phyloP scores from a whole-genome alignment of 2,888 invertebrate species.

The Drosophila yooni region DNA sequence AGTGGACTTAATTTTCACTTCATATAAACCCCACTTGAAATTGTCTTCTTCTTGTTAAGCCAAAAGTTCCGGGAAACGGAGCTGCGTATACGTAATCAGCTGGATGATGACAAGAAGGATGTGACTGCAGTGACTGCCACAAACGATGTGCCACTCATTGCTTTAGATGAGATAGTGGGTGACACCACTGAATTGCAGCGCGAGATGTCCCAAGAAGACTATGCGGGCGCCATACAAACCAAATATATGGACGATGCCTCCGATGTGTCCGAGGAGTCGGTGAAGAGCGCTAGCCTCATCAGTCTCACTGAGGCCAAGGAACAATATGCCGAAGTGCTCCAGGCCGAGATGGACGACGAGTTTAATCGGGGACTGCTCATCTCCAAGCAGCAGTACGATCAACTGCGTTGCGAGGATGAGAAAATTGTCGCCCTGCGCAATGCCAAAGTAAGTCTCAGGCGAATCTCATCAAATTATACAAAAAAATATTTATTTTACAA shows the following conservation, averaged over 20 bases:
- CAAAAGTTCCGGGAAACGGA: slow-evolving; percentile 83
- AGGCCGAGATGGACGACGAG: slow-evolving; percentile 80
- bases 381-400: slow-evolving; percentile 86
- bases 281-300: slow-evolving; percentile 69
- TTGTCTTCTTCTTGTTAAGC: slow-evolving; percentile 46
- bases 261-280: slow-evolving; percentile 70
- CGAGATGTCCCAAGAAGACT: slow-evolving; percentile 49
- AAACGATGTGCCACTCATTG: slow-evolving; percentile 16
- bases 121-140: slow-evolving; percentile 21
- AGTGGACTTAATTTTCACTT: slow-evolving; percentile 10
- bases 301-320: slow-evolving; percentile 74
- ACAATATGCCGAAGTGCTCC: slow-evolving; percentile 73
- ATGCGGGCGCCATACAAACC: slow-evolving; percentile 44
- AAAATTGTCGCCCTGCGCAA: slow-evolving; percentile 86
- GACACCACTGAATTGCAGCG: slow-evolving; percentile 41
- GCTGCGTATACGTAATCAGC: slow-evolving; percentile 75
- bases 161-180: slow-evolving; percentile 47
- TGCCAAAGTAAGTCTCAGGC: slow-evolving; percentile 85
- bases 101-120: slow-evolving; percentile 70
- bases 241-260: slow-evolving; percentile 76
- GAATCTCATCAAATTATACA: neutral
- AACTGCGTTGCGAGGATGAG: slow-evolving; percentile 87
- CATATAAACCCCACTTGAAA: neutral
- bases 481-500: too few relatives aligned
- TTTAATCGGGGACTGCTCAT: slow-evolving; percentile 85